Conservation (phyloP, 2,888 invertebrate genomes). For the Athrips mouffetella region DNA sequence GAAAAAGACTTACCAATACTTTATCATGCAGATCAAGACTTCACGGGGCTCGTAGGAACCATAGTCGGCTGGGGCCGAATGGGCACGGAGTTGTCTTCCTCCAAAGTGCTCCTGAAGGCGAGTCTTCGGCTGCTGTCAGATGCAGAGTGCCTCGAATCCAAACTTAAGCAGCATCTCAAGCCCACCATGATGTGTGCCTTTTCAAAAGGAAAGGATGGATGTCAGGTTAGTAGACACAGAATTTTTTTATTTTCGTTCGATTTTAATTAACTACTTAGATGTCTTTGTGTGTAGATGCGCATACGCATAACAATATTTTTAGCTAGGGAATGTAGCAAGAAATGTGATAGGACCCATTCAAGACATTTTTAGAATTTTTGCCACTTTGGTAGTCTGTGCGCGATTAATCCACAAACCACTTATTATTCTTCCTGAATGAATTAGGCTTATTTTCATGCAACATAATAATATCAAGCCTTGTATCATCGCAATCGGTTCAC, state of each 20-base stretch:
- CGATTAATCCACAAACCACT: too few species aligned
- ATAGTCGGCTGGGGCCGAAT: conserved; percentile 79
- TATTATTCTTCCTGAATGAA: too few species aligned
- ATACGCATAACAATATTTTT: neutral
- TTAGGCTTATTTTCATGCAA: too few species aligned
- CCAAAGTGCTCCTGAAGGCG: conserved; percentile 67
- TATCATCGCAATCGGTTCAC: too few species aligned
- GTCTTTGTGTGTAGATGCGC: neutral
- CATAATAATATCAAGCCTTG: too few species aligned
- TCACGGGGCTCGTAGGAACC: conserved; percentile 55
- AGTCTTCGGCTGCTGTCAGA: conserved; percentile 62
- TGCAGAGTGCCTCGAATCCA: conserved; percentile 58
- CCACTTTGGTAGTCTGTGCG: too few species aligned
- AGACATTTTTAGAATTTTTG: too few species aligned
- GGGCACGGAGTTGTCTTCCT: conserved; percentile 59
- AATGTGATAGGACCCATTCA: too few species aligned
- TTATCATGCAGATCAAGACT: conserved; percentile 53
- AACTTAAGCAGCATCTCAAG: conserved; percentile 62
- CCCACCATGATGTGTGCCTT: conserved; percentile 81
- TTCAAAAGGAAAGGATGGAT: conserved; percentile 79
- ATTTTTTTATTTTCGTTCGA: conserved; percentile 8
- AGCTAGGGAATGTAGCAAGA: neutral
- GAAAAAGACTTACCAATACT: neutral
- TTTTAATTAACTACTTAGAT: neutral
- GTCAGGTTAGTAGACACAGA: conserved; percentile 67